A percentile compares a stretch with the other conserved stretches of the same genome.
Evolutionary conservation across 2,888 invertebrate genomes (phyloP).

Genomic region (Ormyrus labotus): DNA sequence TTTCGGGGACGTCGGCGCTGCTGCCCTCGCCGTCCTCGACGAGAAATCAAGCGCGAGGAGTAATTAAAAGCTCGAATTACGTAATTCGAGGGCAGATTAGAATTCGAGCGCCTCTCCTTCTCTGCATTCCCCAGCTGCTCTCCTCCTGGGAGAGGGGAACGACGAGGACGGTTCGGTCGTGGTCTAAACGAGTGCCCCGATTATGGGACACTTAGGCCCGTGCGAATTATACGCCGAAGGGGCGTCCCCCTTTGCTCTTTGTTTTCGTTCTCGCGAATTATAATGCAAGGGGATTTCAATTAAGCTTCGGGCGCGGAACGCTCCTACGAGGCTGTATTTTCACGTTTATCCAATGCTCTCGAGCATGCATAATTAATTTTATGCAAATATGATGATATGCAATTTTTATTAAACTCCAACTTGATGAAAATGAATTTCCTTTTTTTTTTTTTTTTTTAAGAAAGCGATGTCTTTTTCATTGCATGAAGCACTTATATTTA

Average conservation of each 20-base stretch:
- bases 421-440: too few relatives aligned
- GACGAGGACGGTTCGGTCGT: background rate
- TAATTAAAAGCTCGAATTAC: too few relatives aligned
- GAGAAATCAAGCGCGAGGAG: too few relatives aligned
- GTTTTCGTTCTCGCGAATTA: conserved; percentile 9
- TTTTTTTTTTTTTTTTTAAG: background rate
- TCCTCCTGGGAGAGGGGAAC: background rate
- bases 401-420: background rate
- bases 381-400: conserved; percentile 17
- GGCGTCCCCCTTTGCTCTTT: background rate
- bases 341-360: background rate
- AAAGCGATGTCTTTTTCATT: too few relatives aligned
- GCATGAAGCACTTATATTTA: too few relatives aligned
- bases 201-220: conserved; percentile 33
- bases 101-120: background rate
- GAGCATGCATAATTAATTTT: conserved; percentile 19
- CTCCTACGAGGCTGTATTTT: background rate
- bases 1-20: too few relatives aligned
- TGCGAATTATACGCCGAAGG: background rate
- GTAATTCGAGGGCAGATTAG: too few relatives aligned
- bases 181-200: conserved; percentile 33
- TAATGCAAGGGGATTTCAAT: conserved; percentile 18
- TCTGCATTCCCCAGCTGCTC: background rate
- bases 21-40: too few relatives aligned
- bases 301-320: background rate